phyloP scores from a whole-genome alignment of 2,888 invertebrate genomes.

The Ophonus ardosiacus region DNA sequence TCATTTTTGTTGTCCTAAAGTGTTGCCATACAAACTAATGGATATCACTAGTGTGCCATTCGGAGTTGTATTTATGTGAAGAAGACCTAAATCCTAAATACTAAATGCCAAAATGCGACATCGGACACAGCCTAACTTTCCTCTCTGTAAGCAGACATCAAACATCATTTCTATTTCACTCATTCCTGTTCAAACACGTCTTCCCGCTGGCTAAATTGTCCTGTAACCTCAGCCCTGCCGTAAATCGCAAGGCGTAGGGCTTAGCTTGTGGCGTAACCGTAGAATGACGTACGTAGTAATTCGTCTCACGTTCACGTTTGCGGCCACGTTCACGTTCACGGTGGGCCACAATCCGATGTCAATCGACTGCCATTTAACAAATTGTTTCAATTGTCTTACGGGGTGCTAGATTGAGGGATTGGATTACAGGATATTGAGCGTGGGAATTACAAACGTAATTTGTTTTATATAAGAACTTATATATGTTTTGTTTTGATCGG shows the following conservation, averaged over 20 bases:
- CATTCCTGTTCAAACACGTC: not conserved
- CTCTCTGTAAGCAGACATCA: not conserved
- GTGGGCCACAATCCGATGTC: not conserved
- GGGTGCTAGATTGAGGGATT: not conserved
- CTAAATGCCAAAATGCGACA: too few relatives aligned
- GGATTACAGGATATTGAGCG: not conserved
- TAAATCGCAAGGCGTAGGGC: not conserved
- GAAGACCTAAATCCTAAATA: too few relatives aligned
- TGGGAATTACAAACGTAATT: too few relatives aligned
- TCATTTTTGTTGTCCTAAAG: too few relatives aligned
- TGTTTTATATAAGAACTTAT: too few relatives aligned
- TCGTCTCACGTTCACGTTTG: not conserved
- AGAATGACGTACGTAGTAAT: not conserved
- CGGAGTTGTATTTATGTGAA: too few relatives aligned
- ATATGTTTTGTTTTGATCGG: too few relatives aligned
- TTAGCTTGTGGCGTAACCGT: not conserved
- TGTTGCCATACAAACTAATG: too few relatives aligned
- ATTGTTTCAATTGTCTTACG: slow-evolving; percentile 37
- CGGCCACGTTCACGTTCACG: not conserved
- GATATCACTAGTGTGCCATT: too few relatives aligned
- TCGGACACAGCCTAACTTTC: too few relatives aligned
- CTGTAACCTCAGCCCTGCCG: not conserved
- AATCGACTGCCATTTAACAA: slow-evolving; percentile 7
- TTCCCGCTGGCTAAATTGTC: not conserved
- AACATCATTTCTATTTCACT: not conserved